A percentile compares a stretch with the other conserved stretches of the same genome.
These are phyloP conservation scores for Sphaerophoria taeniata DNA, from an alignment of 2,888 invertebrate species.

Conservation along the genomic window DNA sequence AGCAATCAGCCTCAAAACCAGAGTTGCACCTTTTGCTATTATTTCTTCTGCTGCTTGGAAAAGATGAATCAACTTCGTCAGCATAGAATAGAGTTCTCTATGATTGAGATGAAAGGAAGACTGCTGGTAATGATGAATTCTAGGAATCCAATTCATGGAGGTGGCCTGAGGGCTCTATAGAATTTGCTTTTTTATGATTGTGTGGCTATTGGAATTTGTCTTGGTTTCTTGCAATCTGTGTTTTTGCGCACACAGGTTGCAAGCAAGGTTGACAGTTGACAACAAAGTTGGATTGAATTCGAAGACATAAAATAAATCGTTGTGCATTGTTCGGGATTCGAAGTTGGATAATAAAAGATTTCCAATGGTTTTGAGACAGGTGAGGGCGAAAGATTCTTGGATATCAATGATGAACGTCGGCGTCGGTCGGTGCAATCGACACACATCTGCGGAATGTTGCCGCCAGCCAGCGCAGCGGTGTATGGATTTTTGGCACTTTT, in stretches of 20 bases:
- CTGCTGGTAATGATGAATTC: conserved; percentile 69
- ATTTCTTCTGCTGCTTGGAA: conserved; percentile 21
- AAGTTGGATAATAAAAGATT: conserved; percentile 50
- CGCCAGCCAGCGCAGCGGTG: conserved; percentile 25
- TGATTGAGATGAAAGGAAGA: conserved; percentile 52
- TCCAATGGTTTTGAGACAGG: conserved; percentile 53
- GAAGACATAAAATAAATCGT: conserved; percentile 26
- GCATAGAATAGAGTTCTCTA: conserved; percentile 1
- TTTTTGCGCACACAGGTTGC: conserved; percentile 56
- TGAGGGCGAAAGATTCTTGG: conserved; percentile 36
- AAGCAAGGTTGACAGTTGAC: conserved; percentile 52
- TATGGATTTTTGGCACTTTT: conserved; percentile 51
- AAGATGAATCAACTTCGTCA: conserved; percentile 51
- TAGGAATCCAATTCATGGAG: conserved; percentile 63
- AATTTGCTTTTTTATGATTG: conserved; percentile 5
- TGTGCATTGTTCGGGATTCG: conserved; percentile 17
- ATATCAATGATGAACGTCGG: conserved; percentile 54
- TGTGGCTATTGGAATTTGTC: conserved; percentile 55
- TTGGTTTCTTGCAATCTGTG: conserved; percentile 21
- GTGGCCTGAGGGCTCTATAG: conserved; percentile 47
- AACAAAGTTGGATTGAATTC: conserved; percentile 1
- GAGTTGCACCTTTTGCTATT: conserved; percentile 67
- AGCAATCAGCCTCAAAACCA: conserved; percentile 61
- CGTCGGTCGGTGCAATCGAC: conserved; percentile 2
- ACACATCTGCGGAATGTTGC: conserved; percentile 14